These are phyloP conservation scores for Chamaetylas fuelleborni DNA, from an alignment of 2,113 vertebrate species.

Conservation along the genomic window DNA sequence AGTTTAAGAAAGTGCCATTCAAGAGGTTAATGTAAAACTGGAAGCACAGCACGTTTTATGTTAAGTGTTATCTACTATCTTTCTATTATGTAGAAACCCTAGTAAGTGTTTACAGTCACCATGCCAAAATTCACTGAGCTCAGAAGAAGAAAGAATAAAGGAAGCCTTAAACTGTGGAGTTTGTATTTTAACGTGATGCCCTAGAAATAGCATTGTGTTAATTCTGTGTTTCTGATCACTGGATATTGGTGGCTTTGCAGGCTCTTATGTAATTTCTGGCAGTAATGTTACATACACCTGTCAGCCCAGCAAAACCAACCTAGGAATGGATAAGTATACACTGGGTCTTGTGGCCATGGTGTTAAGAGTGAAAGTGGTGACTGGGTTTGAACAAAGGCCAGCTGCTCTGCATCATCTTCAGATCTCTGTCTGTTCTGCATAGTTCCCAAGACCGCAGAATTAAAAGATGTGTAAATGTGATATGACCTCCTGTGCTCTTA, in stretches of 20 bases:
- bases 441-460: background rate
- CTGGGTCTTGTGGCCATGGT: background rate
- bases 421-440: background rate
- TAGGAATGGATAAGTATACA: background rate
- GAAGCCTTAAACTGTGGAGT: background rate
- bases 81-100: background rate
- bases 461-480: background rate
- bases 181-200: background rate
- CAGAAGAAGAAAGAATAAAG: background rate
- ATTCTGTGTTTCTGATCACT: background rate
- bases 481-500: background rate
- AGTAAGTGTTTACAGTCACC: background rate
- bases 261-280: background rate
- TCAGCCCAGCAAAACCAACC: background rate
- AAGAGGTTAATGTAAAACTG: slow-evolving; percentile 15
- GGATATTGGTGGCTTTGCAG: background rate
- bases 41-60: background rate
- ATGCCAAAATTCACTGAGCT: background rate
- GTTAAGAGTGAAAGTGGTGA: background rate
- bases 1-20: background rate
- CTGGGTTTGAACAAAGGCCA: rapidly evolving
- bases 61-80: background rate
- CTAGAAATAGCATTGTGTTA: background rate
- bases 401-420: background rate
- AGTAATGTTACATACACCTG: background rate